Percentiles rank a stretch among this genome's conserved stretches.
Conservation (phyloP, 2,888 invertebrate genomes). For the Sisyra nigra region DNA sequence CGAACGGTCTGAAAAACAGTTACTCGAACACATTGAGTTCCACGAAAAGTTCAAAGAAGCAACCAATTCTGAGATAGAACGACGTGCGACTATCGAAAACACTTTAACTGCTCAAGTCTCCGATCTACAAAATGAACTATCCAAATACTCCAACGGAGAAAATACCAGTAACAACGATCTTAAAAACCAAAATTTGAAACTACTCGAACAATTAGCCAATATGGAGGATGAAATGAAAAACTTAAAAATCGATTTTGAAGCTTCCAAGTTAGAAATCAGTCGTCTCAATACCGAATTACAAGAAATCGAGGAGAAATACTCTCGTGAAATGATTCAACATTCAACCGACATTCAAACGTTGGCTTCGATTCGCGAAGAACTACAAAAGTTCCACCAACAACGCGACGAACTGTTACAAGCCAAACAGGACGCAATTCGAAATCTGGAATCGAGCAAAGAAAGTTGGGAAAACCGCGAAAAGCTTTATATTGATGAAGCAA, state of each 20-base stretch:
- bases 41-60: constrained; percentile 40
- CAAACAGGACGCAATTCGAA: constrained; percentile 45
- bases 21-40: constrained; percentile 43
- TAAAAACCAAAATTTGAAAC: constrained; percentile 29
- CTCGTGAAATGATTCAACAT: constrained; percentile 63
- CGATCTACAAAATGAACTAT: constrained; percentile 51
- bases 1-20: constrained; percentile 63
- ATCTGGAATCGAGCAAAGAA: constrained; percentile 42
- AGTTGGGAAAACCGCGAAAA: constrained; percentile 52
- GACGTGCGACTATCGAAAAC: constrained; percentile 28
- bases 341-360: constrained; percentile 55
- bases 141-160: constrained; percentile 49
- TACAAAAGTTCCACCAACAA: constrained; percentile 42
- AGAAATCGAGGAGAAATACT: constrained; percentile 61
- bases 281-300: constrained; percentile 43
- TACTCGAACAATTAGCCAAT: constrained; percentile 44
- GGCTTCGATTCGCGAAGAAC: constrained; percentile 48
- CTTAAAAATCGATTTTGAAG: constrained; percentile 43
- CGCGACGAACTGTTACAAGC: constrained; percentile 45
- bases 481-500: constrained; percentile 43
- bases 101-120: constrained; percentile 42
- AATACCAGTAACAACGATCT: constrained; percentile 37
- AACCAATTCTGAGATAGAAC: constrained; percentile 39
- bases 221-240: constrained; percentile 37
- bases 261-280: constrained; percentile 42